Evolutionary conservation across 2,113 vertebrate species (phyloP).

Genomic region (Mesitornis unicolor): DNA sequence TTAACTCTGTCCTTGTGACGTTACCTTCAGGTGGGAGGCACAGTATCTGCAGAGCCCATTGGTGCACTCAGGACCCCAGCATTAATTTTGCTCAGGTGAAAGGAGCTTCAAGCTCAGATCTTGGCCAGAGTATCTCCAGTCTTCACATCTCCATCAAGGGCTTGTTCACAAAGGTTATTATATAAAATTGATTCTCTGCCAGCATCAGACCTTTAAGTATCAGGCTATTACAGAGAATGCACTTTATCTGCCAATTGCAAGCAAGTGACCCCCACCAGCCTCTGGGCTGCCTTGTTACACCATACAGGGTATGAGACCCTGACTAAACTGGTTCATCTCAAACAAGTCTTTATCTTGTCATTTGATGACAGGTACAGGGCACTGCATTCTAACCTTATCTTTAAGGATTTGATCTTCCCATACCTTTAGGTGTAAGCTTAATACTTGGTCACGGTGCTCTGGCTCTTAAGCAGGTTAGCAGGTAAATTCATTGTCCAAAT

Average conservation of each 20-base stretch:
- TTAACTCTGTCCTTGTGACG: too few relatives aligned
- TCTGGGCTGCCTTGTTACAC: background rate
- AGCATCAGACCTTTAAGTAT: background rate
- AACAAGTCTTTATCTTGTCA: background rate
- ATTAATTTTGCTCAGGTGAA: background rate
- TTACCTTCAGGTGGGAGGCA: background rate
- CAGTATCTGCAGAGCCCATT: fast-evolving
- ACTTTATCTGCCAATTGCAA: background rate
- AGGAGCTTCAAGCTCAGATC: background rate
- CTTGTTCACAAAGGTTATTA: background rate
- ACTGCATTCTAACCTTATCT: background rate
- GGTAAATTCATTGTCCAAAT: background rate
- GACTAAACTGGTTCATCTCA: background rate
- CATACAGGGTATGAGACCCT: background rate
- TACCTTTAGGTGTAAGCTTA: background rate
- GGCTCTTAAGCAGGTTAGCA: background rate
- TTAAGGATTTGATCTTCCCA: background rate
- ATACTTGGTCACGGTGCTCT: background rate
- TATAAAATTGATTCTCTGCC: background rate
- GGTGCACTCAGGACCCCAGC: background rate
- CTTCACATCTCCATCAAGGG: background rate
- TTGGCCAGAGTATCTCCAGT: background rate
- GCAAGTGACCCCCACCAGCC: background rate
- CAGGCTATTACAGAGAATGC: background rate
- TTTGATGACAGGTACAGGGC: background rate